Base-by-base conservation (phyloP, 2,888 invertebrate genomes). In the Drosophila niveifrons region DNA sequence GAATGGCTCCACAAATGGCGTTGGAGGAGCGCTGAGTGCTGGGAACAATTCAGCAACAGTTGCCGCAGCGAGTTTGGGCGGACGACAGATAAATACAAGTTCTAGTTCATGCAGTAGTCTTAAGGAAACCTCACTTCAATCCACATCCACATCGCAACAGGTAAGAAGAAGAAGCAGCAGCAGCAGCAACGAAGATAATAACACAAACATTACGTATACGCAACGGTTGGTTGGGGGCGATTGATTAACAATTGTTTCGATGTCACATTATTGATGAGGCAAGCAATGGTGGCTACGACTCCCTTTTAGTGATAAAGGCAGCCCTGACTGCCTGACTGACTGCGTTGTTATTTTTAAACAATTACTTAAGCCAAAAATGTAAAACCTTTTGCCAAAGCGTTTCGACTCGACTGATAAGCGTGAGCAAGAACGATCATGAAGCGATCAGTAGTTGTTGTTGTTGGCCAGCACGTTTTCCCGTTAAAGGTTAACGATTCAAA, bases 81-180 rank as follows among this genome's bases (percentile, higher is more conserved):
- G 73, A 47, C 63, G 86, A 82, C 86, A 86, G 50, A 91, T 92
- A 56, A 92, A 92, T 74, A 91, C 92, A 75, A 91, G 91, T 74
- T 84, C 82, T n/a, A 82, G 82, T 65, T 91, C 90, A 66, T 90
- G 92, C 83, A 92, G 92, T 91, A 92, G 92, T 78, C 91, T 92
- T 91, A 92, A 92, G 90, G 92, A 92, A 91, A 92, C 92, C 80
- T 92, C 92, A 80, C 83, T 66, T 74, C 83, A 84, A 51, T 91
- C 91, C 80, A 91, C 92, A 72, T 85, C 85, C 73, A 85, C 85
- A 79, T 92, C 92, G 86, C 92, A 92, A 80, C 92, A 92, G 91
- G 92, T 92, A 76, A 75, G 75, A 6, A 8, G 1, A 2, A 46
- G 10, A 1, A 6, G 23, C 23, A 23, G 6, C 0, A 8, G 1